phyloP scores from a whole-genome alignment of 1,140 invertebrate species.

The Polypedilum vanderplanki region DNA sequence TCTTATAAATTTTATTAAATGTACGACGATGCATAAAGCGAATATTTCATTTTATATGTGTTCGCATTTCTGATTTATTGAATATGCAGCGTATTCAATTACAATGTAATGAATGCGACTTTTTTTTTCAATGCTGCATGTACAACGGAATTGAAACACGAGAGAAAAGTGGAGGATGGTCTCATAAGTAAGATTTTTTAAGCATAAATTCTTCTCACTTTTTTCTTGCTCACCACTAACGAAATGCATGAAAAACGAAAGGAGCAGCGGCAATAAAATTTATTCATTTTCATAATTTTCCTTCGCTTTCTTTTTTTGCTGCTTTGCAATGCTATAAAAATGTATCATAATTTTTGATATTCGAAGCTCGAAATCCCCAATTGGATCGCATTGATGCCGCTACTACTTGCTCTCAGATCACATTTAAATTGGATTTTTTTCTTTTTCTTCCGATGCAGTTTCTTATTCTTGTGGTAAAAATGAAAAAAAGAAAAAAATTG shows the following conservation, averaged over 20 bases:
- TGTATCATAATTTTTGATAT: slow-evolving; percentile 28
- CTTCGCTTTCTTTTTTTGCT: background rate
- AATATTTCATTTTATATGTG: slow-evolving; percentile 29
- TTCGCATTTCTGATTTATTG: slow-evolving; percentile 27
- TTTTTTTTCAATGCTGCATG: background rate
- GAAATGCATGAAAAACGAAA: background rate
- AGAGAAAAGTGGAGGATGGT: background rate
- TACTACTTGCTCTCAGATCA: background rate
- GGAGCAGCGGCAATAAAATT: slow-evolving; percentile 21
- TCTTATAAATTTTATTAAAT: slow-evolving; percentile 29
- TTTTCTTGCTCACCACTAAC: background rate
- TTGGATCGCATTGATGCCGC: background rate
- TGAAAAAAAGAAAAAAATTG: background rate
- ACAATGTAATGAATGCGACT: slow-evolving; percentile 27
- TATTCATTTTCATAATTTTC: slow-evolving; percentile 25
- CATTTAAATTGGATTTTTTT: slow-evolving; percentile 26
- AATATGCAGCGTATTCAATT: slow-evolving; percentile 25
- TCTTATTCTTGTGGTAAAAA: background rate
- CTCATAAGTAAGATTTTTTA: slow-evolving; percentile 10
- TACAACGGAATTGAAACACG: background rate
- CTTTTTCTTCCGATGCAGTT: background rate
- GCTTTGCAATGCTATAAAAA: slow-evolving; percentile 11
- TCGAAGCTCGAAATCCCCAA: slow-evolving; percentile 21
- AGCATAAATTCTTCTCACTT: slow-evolving; percentile 27
- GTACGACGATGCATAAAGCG: slow-evolving; percentile 23